Evolutionary conservation across 2,113 vertebrate genomes (phyloP), one percentile per base, ranked within the genome.

Genomic region (Oryzias woworae): DNA sequence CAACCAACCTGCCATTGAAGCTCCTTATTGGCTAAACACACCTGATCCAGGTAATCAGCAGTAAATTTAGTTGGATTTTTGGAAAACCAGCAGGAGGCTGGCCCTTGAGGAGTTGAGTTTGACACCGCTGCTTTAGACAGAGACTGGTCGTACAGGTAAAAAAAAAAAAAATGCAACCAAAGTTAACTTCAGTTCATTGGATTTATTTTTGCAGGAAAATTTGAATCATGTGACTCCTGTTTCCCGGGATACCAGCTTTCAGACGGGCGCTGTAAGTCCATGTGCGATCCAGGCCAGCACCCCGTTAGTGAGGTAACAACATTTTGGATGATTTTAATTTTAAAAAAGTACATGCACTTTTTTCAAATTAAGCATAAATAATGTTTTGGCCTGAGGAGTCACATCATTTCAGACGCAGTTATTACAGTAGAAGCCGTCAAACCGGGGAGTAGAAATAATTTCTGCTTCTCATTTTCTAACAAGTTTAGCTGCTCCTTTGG

Each of bases 181-280:
- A 36, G 10, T 36, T 12, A 36, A 12, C 16, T 17, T 45, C 44
- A 45, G 43, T 16, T 13, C 4, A 2, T 53, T 53, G 18, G 18
- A 17, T 4, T 14, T 73, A 12, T 46, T 2, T 76, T 56, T 41
- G 58, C 77, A 96, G 96, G 91, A 36, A 91, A 87, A 24, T 68
- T 82, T 0, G 56, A 89, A 22, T 79, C 83, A 15, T 98, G 96
- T 69, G 91, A 89, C 22, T 94, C 94, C 5, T 98, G 95, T 65
- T 90, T 92, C 59, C 86, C 89, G 71, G 95, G 92, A 67, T 94
- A 94, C 88, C 89, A 66, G 28, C 84, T 95, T 17, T 53, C 69
- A 23, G 62, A 78, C 7, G 92, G 93, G 69, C 79, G 86, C 42
- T 96, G 95, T 74, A 70, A 45, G 31, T 93, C 92, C 0, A 85